Evolutionary conservation across 2,113 vertebrate genomes (phyloP).

Genomic region (Chloropsis hardwickii): DNA sequence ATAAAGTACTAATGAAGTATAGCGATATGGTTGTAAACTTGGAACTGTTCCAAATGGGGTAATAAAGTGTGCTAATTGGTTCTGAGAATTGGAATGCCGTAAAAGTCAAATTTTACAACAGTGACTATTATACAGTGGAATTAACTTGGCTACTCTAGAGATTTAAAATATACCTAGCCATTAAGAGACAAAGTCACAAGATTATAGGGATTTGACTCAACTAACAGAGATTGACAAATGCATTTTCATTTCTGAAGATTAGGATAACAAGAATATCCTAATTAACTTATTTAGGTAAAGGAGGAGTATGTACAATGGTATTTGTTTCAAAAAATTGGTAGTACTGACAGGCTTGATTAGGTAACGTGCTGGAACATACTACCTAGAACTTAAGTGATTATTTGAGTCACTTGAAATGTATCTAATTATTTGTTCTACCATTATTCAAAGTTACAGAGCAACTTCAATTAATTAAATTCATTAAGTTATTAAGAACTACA

Average conservation of each 20-base stretch:
- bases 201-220: neutral
- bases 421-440: neutral
- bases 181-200: neutral
- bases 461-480: neutral
- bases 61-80: conserved; percentile 72
- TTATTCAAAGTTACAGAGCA: neutral
- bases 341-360: neutral
- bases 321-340: conserved; percentile 3
- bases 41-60: conserved; percentile 66
- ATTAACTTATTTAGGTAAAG: conserved; percentile 25
- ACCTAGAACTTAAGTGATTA: neutral
- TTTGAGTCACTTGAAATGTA: neutral
- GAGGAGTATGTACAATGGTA: neutral
- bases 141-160: conserved; percentile 52
- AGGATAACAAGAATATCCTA: neutral
- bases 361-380: neutral
- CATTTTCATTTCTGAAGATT: neutral
- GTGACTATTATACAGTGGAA: conserved; percentile 48
- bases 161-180: conserved; percentile 33
- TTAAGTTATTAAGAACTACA: neutral
- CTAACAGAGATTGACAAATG: neutral
- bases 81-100: conserved; percentile 54
- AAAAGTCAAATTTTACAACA: conserved; percentile 62
- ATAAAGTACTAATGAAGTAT: conserved; percentile 67
- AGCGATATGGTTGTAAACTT: conserved; percentile 47